Percentiles rank a stretch among this genome's conserved stretches.
phyloP scores from a whole-genome alignment of 2,888 invertebrate species.

The Sthenelais limicola region DNA sequence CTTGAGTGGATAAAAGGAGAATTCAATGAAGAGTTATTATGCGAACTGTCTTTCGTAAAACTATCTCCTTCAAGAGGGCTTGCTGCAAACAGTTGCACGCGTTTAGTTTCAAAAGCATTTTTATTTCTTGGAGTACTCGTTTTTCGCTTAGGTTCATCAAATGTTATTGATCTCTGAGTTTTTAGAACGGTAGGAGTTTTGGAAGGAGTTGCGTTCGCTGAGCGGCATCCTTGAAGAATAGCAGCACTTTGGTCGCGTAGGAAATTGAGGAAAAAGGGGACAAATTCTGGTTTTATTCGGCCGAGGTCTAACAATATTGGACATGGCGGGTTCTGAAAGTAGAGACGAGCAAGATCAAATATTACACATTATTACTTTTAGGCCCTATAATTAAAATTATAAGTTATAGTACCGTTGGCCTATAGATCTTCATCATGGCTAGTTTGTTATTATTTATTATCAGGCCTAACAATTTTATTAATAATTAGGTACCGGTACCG shows the following conservation, averaged over 20 bases:
- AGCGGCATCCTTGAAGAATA: slow-evolving; percentile 59
- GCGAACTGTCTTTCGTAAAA: background rate
- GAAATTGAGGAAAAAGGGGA: slow-evolving; percentile 64
- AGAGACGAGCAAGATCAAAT: too few relatives aligned
- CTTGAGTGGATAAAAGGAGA: slow-evolving; percentile 4
- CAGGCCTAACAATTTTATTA: too few relatives aligned
- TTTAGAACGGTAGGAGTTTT: slow-evolving; percentile 60
- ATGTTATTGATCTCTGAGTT: slow-evolving; percentile 48
- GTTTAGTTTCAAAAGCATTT: slow-evolving; percentile 45
- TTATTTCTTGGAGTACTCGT: slow-evolving; percentile 6
- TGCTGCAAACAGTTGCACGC: slow-evolving; percentile 59
- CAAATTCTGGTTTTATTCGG: slow-evolving; percentile 59
- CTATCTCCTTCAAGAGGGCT: slow-evolving; percentile 54
- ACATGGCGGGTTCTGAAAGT: too few relatives aligned
- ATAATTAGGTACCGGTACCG: too few relatives aligned
- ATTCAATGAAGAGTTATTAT: slow-evolving; percentile 17
- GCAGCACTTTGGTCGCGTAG: slow-evolving; percentile 63
- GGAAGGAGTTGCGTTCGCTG: slow-evolving; percentile 61
- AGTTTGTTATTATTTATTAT: too few relatives aligned
- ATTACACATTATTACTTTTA: too few relatives aligned
- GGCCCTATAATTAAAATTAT: too few relatives aligned
- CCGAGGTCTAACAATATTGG: slow-evolving; percentile 49
- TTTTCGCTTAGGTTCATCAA: background rate
- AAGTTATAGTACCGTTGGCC: too few relatives aligned
- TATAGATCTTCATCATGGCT: too few relatives aligned